Conservation (phyloP, 2,888 invertebrate genomes). For the Trichopria drosophilae region DNA sequence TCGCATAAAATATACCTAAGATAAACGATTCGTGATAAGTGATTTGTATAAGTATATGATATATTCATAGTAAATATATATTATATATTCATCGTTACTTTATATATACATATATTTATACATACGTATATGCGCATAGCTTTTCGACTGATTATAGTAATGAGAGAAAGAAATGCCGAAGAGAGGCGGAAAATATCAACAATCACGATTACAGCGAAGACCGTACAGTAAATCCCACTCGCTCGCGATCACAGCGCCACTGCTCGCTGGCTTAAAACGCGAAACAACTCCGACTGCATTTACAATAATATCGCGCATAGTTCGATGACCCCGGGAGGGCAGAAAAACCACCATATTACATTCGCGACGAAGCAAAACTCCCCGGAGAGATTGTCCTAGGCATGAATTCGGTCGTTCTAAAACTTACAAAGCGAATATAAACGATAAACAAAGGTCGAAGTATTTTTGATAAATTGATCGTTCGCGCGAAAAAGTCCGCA, state of each 20-base stretch:
- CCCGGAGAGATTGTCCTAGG: constrained; percentile 23
- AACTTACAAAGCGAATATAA: constrained; percentile 1
- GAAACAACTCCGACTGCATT: no score
- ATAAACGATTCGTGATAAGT: constrained; percentile 34
- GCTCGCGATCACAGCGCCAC: no score
- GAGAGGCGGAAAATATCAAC: no score
- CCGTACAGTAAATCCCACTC: no score
- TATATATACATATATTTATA: constrained; percentile 47
- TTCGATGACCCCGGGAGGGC: no score
- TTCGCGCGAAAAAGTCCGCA: constrained; percentile 38
- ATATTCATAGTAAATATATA: constrained; percentile 36
- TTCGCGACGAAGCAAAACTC: no score
- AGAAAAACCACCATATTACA: no score
- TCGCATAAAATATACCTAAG: constrained; percentile 31
- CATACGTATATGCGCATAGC: constrained; percentile 51
- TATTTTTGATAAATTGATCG: constrained; percentile 48
- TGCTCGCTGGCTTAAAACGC: no score
- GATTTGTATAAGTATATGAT: constrained; percentile 35
- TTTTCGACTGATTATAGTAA: constrained; percentile 57
- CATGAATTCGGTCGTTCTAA: constrained; percentile 28
- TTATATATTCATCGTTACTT: constrained; percentile 44
- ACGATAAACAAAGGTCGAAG: constrained; percentile 29
- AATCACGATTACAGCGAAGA: no score
- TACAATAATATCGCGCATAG: no score
- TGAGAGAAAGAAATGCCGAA: constrained; percentile 34